Base-by-base conservation (phyloP, 1,140 invertebrate genomes). In the Nephila pilipes region DNA sequence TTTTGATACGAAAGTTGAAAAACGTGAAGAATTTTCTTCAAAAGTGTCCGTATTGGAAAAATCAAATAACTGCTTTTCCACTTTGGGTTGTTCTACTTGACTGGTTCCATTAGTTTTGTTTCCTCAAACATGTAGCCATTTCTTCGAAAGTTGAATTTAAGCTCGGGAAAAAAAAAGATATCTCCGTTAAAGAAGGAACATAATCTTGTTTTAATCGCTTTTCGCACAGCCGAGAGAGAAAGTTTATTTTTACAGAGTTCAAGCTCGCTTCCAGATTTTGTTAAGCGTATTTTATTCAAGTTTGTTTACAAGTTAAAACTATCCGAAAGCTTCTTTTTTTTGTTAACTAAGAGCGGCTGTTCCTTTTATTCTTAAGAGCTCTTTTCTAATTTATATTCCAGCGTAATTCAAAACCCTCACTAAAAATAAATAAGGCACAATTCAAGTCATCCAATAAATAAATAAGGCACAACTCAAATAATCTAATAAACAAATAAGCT, bases 91-190 rank as follows among this genome's bases (percentile, higher is more conserved):
- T 75, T 18, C 29, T 29, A 32, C 69, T 75, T 36, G 25, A 20
- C 29, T 36, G 69, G 25, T 75, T 75, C 69, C 29, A 75, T 75
- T 75, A 75, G 69, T 75, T 75, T 32, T 75, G 29, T 75, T 75
- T 36, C 20, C 18, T 75, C 69, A 75, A 75, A 32, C 69, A 75
- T 32, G 5, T 29, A 32, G 29, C 25, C 58, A 60, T 60, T 60
- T 75, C 32, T 75, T 75, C 32, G 12, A 36, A 20, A 20, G 69
- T 16, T 3, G 18, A 32, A 32, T 14, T 29, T 75, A 32, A 32
- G 29, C 69, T 32, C 10, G 29, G 22, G 16, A 6, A n/a, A n/a
- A 2, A 29, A 75, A 36, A 32, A 12, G 18, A 75, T 36, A 36
- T 75, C 6, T 36, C 69, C 14, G 16, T 75, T 10, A 10, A 75